phyloP scores from a whole-genome alignment of 1,140 invertebrate genomes.

The Ceratosolen fusciceps region DNA sequence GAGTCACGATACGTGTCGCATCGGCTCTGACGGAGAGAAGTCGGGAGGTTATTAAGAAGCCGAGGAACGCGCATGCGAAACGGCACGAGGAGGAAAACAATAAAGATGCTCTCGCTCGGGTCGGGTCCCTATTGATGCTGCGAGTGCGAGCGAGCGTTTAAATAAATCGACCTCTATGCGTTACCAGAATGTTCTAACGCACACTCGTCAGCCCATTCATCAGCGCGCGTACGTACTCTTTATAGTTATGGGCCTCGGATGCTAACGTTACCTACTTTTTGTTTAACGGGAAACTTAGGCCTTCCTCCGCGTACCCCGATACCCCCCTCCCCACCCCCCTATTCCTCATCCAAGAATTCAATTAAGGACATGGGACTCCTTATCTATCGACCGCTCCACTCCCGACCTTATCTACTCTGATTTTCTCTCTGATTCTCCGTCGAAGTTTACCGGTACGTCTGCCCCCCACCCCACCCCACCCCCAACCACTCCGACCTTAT shows the following conservation, averaged over 20 bases:
- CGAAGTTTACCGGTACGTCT: too few relatives aligned
- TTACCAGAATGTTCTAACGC: not conserved
- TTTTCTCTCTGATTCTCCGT: too few relatives aligned
- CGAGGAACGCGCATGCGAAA: not conserved
- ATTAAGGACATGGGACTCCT: conserved; percentile 4
- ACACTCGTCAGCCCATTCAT: conserved; percentile 19
- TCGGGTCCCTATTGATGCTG: not conserved
- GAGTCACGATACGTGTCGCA: too few relatives aligned
- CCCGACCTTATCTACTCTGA: not conserved
- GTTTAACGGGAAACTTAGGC: conserved; percentile 28
- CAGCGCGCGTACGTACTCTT: not conserved
- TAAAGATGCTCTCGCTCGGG: not conserved
- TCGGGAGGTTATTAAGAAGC: not conserved
- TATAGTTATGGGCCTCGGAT: not conserved
- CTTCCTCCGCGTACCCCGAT: too few relatives aligned
- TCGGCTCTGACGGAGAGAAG: too few relatives aligned
- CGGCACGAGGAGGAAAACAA: not conserved
- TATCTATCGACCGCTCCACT: not conserved
- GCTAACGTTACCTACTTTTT: conserved; percentile 43
- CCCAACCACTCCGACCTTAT: too few relatives aligned
- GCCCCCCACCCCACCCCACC: too few relatives aligned
- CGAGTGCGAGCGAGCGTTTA: conserved; percentile 25
- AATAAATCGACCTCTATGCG: conserved; percentile 43
- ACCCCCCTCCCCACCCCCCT: too few relatives aligned
- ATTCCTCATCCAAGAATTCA: not conserved